Conservation (phyloP, 1,140 invertebrate species). For the Probaryconus sp. region DNA sequence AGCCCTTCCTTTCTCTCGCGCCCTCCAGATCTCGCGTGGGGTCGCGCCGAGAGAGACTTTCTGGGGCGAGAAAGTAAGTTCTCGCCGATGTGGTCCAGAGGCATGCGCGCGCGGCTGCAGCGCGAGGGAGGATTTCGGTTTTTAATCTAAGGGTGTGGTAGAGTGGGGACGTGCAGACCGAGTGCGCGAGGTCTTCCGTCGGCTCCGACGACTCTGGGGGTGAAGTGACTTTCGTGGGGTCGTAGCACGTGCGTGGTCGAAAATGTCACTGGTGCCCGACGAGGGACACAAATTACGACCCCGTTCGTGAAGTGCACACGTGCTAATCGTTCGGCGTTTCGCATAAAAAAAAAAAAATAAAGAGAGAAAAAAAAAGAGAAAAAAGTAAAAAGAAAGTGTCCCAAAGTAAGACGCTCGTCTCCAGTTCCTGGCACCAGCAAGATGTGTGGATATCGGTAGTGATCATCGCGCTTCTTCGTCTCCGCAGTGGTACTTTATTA, state of each 20-base stretch:
- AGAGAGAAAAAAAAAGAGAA: too few species aligned
- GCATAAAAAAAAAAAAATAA: too few species aligned
- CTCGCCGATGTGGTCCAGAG: conserved; percentile 50
- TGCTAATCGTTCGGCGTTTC: conserved; percentile 6
- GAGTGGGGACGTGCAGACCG: conserved; percentile 56
- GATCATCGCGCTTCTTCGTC: too few species aligned
- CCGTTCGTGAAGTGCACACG: conserved; percentile 41
- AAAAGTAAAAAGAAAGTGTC: too few species aligned
- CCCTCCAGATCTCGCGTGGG: too few species aligned
- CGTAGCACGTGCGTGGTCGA: conserved; percentile 71
- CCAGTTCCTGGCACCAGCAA: too few species aligned
- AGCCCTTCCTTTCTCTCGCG: neutral
- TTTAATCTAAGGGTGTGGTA: conserved; percentile 76
- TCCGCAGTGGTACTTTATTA: too few species aligned
- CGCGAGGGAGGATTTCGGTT: conserved; percentile 67
- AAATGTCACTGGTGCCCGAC: conserved; percentile 41
- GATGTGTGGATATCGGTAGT: too few species aligned
- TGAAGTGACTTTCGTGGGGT: conserved; percentile 72
- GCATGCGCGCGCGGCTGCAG: conserved; percentile 53
- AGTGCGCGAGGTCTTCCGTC: conserved; percentile 51
- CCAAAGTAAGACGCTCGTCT: too few species aligned
- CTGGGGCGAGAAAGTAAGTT: conserved; percentile 28
- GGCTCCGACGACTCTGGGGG: conserved; percentile 57
- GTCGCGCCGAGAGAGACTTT: conserved; percentile 1
- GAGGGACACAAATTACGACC: conserved; percentile 28